These are phyloP conservation scores for Podarcis siculus DNA, from an alignment of 2,797 vertebrate genomes.

Conservation along the genomic window DNA sequence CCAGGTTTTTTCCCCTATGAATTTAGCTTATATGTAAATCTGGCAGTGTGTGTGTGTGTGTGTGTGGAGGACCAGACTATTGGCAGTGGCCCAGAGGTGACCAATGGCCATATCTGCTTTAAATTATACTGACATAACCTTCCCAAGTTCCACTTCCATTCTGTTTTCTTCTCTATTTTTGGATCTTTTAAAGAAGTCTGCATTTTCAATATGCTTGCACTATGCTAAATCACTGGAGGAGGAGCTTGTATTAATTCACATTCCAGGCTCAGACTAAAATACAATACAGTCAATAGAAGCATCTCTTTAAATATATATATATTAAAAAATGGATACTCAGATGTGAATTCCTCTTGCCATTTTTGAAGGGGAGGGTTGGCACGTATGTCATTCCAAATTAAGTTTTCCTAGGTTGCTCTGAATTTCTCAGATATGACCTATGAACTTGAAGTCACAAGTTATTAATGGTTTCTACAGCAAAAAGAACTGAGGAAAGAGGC, in stretches of 20 bases:
- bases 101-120: background rate
- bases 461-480: conserved; percentile 10
- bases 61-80: no score
- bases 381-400: conserved; percentile 5
- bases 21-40: no score
- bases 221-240: background rate
- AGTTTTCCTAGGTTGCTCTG: conserved; percentile 3
- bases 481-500: conserved; percentile 11
- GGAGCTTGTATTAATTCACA: background rate
- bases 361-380: conserved; percentile 25
- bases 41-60: no score
- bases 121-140: background rate
- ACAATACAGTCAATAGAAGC: conserved; percentile 6
- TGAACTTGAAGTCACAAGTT: conserved; percentile 15
- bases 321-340: background rate
- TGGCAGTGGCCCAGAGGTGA: background rate
- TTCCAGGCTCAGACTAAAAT: background rate
- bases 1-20: no score
- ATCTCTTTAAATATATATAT: background rate
- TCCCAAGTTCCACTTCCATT: background rate
- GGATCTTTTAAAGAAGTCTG: background rate
- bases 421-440: conserved; percentile 27
- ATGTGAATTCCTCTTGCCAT: conserved; percentile 21
- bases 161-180: background rate
- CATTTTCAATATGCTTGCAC: background rate